Base-by-base conservation (phyloP, 2,888 invertebrate species). In the Timema podura region DNA sequence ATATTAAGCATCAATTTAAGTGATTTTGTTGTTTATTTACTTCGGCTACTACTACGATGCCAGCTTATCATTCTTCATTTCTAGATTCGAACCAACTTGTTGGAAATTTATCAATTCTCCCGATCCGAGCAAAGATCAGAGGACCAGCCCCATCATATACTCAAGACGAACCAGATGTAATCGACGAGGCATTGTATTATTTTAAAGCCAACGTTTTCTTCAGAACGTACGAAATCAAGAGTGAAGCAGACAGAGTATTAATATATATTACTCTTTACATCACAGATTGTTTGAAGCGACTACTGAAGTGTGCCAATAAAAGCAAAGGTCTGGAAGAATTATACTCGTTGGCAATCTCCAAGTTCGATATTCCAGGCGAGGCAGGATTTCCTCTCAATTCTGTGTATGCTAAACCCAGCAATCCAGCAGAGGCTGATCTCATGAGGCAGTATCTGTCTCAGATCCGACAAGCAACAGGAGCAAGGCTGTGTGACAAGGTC, bases 181-280 rank as follows among this genome's bases (percentile, higher is more conserved):
- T 99, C 76, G 99, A 99, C 82, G 99, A 99, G 85, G 95, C 98
- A 68, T 85, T 99, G 49, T 93, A 92, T 79, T 99, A 89, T 82
- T 99, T 99, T 82, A 98, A 97, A 84, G 98, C 99, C 0, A 99
- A 99, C 84, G 97, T 99, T 0, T 99, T 99, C 83, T 99, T 99
- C 81, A 89, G 98, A 76, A 98, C 96, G 49, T 99, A 98, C 82
- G 98, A 99, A 85, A 96, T 99, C 72, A 98, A 98, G 95, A 96
- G 94, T 76, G 96, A 98, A 82, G 91, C 96, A 10, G 99, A 99
- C 81, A 87, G 99, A 78, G 93, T 98, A 44, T 84, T 99, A 46
- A 99, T 99, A 77, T 99, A 99, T 81, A 88, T 98, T 65, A 99
- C 98, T 0, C 84, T 99, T 51, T 99, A 98, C 80, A 93, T 98